These are phyloP conservation scores for Leucoma salicis DNA, from an alignment of 2,888 invertebrate genomes.

Conservation along the genomic window DNA sequence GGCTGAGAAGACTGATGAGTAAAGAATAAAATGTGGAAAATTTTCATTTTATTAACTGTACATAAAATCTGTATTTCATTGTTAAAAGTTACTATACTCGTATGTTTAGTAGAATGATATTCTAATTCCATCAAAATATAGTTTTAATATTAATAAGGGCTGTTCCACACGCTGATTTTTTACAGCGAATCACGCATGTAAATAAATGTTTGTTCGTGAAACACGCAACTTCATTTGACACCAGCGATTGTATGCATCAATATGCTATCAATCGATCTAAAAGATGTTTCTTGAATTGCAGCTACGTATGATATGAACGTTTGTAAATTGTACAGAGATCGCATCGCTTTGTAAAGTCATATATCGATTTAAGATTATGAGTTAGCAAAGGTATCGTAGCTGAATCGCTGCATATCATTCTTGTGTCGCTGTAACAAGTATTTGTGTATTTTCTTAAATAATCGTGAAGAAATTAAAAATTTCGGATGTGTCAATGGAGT, in stretches of 20 bases:
- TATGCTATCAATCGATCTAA: neutral
- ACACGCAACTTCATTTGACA: neutral
- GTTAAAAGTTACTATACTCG: conserved; percentile 14
- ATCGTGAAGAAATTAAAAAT: conserved; percentile 19
- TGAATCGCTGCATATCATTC: neutral
- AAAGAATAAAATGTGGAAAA: conserved; percentile 35
- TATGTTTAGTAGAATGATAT: conserved; percentile 11
- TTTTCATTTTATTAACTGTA: conserved; percentile 31
- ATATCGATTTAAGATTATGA: too few relatives aligned
- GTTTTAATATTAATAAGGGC: neutral
- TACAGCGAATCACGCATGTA: neutral
- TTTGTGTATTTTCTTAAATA: conserved; percentile 5
- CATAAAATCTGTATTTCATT: conserved; percentile 26
- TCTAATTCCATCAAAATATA: conserved; percentile 8
- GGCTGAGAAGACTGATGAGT: conserved; percentile 71
- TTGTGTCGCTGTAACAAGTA: neutral
- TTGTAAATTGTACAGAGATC: too few relatives aligned
- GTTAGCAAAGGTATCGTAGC: neutral
- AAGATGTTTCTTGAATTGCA: neutral
- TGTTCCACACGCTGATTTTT: neutral
- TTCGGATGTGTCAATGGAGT: conserved; percentile 30
- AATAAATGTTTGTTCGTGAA: neutral
- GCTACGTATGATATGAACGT: too few relatives aligned
- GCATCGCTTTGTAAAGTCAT: too few relatives aligned
- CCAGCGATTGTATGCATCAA: neutral